These are phyloP conservation scores for Peromyscus californicus DNA, from an alignment of 2,113 vertebrate genomes.

Conservation along the genomic window DNA sequence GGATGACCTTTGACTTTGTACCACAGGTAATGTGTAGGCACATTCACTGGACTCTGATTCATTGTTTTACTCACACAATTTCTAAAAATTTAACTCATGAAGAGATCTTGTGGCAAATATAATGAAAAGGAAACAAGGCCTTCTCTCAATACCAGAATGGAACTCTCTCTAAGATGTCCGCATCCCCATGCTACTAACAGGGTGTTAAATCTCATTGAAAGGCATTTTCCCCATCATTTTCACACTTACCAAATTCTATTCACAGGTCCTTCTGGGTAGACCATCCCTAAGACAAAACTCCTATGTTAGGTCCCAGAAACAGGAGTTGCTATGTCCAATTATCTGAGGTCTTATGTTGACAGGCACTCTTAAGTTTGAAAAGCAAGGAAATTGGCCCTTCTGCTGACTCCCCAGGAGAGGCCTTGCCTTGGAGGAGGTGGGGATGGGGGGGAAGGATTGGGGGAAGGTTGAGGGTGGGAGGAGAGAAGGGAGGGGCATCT, in stretches of 20 bases:
- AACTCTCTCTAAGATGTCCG: background rate
- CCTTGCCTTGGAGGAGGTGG: too few species aligned
- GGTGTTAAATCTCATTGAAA: background rate
- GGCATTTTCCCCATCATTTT: background rate
- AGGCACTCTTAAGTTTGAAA: background rate
- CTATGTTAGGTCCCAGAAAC: background rate
- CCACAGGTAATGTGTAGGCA: background rate
- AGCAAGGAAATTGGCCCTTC: background rate
- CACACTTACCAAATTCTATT: background rate
- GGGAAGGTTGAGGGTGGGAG: too few species aligned
- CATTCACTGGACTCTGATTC: background rate
- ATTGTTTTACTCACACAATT: background rate
- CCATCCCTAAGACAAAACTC: background rate
- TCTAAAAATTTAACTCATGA: background rate
- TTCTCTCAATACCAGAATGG: background rate
- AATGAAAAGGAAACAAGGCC: background rate
- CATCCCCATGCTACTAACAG: too few species aligned
- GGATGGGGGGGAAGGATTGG: too few species aligned
- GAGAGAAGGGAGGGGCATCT: too few species aligned
- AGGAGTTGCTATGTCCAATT: background rate
- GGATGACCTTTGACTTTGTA: background rate
- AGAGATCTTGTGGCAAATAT: background rate
- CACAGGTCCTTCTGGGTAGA: background rate
- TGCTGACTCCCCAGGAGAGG: too few species aligned
- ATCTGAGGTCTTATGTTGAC: background rate